These are phyloP conservation scores for Stictonetta naevosa DNA, from an alignment of 2,113 vertebrate genomes.

Conservation along the genomic window DNA sequence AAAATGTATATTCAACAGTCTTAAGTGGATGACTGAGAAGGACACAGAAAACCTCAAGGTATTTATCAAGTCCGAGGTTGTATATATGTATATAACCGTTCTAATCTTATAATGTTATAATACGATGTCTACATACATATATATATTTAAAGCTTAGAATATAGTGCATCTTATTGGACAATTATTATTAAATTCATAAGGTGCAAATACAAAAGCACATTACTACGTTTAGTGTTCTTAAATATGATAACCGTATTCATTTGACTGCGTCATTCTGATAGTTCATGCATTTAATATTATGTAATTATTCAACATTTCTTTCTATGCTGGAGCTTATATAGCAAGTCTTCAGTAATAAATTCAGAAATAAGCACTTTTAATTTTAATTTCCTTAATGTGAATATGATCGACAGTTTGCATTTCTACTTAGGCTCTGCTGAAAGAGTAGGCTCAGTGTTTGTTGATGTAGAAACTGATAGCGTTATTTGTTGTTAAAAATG, in stretches of 20 bases:
- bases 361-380: not conserved
- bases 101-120: not conserved
- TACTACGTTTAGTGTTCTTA: not conserved
- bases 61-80: not conserved
- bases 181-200: not conserved
- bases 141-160: not conserved
- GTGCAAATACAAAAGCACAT: not conserved
- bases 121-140: not conserved
- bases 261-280: not conserved
- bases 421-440: not conserved
- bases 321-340: not conserved
- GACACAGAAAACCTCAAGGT: not conserved
- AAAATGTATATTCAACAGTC: not conserved
- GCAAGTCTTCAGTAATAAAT: not conserved
- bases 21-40: not conserved
- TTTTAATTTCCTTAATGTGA: not conserved
- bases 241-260: not conserved
- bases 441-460: not conserved
- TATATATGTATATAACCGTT: not conserved
- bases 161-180: not conserved
- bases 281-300: not conserved
- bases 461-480: not conserved
- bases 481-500: conserved; percentile 3
- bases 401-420: not conserved
- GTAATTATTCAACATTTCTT: not conserved